Evolutionary conservation across 2,797 vertebrate species (phyloP).

Genomic region (Neosilurus hyrtlii): DNA sequence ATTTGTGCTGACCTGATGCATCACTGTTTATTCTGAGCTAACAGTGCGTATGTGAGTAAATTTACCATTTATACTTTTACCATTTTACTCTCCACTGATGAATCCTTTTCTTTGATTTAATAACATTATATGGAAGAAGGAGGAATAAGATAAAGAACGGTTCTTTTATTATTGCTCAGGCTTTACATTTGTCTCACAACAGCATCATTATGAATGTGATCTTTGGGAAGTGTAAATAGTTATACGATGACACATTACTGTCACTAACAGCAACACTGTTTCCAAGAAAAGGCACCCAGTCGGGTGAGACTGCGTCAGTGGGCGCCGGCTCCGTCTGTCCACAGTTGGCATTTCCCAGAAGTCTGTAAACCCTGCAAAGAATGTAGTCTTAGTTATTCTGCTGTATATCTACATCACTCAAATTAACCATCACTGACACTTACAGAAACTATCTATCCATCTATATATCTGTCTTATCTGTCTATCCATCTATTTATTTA

Average conservation of each 20-base stretch:
- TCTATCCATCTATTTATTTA: too few relatives aligned
- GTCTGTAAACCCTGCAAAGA: slow-evolving; percentile 25
- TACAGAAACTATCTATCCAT: neutral
- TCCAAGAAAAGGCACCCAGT: slow-evolving; percentile 43
- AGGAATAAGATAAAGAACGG: neutral
- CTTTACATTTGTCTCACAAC: slow-evolving; percentile 5
- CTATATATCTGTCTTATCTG: too few relatives aligned
- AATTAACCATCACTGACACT: slow-evolving; percentile 13
- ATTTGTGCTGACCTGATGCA: neutral
- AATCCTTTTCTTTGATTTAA: neutral
- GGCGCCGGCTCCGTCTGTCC: slow-evolving; percentile 40
- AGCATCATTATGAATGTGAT: slow-evolving; percentile 7
- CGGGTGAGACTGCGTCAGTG: slow-evolving; percentile 44
- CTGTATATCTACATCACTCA: slow-evolving; percentile 2
- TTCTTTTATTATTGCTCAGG: neutral
- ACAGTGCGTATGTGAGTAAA: neutral
- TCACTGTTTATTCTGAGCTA: neutral
- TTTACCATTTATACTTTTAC: neutral
- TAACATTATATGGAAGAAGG: neutral
- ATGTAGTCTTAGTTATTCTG: neutral
- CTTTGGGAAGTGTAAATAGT: slow-evolving; percentile 24
- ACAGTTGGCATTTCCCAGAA: slow-evolving; percentile 37
- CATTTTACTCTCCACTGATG: neutral
- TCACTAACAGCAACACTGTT: slow-evolving; percentile 36
- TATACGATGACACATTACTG: slow-evolving; percentile 34